Evolutionary conservation across 2,888 invertebrate genomes (phyloP).

Genomic region (Drosophila demipolita): DNA sequence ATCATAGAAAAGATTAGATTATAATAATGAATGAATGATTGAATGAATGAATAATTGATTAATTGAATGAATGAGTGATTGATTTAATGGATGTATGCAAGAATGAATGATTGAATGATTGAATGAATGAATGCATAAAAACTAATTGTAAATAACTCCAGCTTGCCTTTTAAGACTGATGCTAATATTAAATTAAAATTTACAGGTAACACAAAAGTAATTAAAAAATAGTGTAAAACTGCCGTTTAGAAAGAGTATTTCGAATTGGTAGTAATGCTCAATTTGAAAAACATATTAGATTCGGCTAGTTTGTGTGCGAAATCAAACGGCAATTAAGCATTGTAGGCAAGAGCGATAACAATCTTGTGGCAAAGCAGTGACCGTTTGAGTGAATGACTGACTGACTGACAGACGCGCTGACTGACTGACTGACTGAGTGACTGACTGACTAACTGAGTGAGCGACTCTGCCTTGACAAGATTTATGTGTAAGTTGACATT

Average conservation of each 20-base stretch:
- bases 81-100: too few relatives aligned
- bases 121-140: too few relatives aligned
- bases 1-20: too few relatives aligned
- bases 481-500: slow-evolving; percentile 74
- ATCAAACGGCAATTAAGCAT: slow-evolving; percentile 73
- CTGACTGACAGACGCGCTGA: slow-evolving; percentile 27
- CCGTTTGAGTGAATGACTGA: slow-evolving; percentile 40
- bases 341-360: slow-evolving; percentile 68
- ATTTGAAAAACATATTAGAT: slow-evolving; percentile 10
- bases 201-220: neutral
- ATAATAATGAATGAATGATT: too few relatives aligned
- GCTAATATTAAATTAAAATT: neutral
- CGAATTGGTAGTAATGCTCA: neutral
- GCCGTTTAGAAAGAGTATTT: neutral
- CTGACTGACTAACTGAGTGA: slow-evolving; percentile 43
- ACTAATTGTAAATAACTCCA: too few relatives aligned
- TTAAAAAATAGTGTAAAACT: too few relatives aligned
- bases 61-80: too few relatives aligned
- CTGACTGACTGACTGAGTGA: slow-evolving; percentile 27
- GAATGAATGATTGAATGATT: too few relatives aligned
- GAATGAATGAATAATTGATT: too few relatives aligned
- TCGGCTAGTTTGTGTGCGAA: slow-evolving; percentile 36
- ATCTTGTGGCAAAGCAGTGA: slow-evolving; percentile 66
- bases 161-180: neutral
- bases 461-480: slow-evolving; percentile 47